Percentiles rank a stretch among this genome's conserved stretches.
phyloP scores from a whole-genome alignment of 2,113 vertebrate genomes.

The Opisthocomus hoazin region DNA sequence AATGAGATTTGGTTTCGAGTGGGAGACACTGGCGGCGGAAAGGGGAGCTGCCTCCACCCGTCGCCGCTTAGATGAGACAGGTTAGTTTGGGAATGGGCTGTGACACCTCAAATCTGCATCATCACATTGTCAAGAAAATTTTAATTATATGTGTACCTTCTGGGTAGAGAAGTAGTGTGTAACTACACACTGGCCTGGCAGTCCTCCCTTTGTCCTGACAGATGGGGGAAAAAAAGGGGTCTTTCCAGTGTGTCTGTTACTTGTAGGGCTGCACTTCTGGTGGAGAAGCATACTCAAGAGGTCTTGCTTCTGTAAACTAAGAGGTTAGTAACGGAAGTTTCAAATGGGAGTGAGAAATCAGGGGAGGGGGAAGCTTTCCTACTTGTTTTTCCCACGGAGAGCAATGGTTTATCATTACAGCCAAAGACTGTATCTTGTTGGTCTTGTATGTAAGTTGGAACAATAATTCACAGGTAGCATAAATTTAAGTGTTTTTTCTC shows the following conservation, averaged over 20 bases:
- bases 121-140: not conserved
- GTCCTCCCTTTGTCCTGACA: not conserved
- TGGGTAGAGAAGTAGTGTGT: not conserved
- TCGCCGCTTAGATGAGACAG: not conserved
- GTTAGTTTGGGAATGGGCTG: not conserved
- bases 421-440: not conserved
- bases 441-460: not conserved
- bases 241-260: not conserved
- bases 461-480: rapidly evolving
- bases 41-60: not conserved
- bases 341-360: not conserved
- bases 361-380: not conserved
- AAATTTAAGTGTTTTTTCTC: not conserved
- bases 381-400: not conserved
- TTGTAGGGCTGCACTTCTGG: not conserved
- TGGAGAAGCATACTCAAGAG: not conserved
- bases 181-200: not conserved
- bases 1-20: not conserved
- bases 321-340: not conserved
- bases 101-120: not conserved
- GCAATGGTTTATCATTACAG: not conserved
- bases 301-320: not conserved
- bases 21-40: not conserved
- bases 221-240: rapidly evolving
- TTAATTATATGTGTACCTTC: not conserved